Conservation (phyloP, 2,113 vertebrate species). For the Burhinus oedicnemus region DNA sequence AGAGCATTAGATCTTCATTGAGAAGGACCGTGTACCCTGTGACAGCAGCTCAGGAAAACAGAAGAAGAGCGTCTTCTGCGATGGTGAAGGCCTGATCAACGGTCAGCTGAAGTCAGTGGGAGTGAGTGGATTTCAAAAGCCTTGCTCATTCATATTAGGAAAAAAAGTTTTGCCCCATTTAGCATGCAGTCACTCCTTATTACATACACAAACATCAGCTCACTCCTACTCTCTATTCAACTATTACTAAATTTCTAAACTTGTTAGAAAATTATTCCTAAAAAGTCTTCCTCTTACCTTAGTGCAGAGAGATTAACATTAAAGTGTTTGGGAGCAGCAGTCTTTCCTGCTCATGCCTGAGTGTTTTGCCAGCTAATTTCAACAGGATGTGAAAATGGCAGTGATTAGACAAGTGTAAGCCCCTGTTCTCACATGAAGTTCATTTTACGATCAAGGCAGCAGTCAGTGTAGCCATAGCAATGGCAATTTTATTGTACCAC, state of each 20-base stretch:
- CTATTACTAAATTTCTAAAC: not conserved
- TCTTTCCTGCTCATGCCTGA: not conserved
- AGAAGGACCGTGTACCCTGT: not conserved
- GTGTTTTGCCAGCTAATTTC: not conserved
- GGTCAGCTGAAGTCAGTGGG: not conserved
- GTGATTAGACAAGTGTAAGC: not conserved
- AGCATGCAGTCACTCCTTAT: not conserved
- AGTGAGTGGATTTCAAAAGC: not conserved
- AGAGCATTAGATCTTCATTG: not conserved
- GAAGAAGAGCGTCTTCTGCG: not conserved
- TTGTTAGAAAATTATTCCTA: not conserved
- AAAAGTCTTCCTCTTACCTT: not conserved
- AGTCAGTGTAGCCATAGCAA: not conserved
- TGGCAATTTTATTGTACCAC: not conserved
- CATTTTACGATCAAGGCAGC: not conserved
- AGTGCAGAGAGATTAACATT: not conserved
- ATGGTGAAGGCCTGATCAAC: rapidly evolving
- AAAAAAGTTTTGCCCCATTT: not conserved
- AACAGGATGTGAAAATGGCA: not conserved
- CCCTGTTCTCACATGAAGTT: not conserved
- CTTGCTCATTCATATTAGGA: not conserved
- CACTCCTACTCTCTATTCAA: not conserved
- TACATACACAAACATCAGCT: not conserved
- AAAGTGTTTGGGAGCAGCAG: not conserved
- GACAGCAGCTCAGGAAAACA: not conserved